Percentiles rank a stretch among this genome's conserved stretches.
These are phyloP conservation scores for Crenichthys baileyi DNA, from an alignment of 2,797 vertebrate genomes.

Conservation along the genomic window DNA sequence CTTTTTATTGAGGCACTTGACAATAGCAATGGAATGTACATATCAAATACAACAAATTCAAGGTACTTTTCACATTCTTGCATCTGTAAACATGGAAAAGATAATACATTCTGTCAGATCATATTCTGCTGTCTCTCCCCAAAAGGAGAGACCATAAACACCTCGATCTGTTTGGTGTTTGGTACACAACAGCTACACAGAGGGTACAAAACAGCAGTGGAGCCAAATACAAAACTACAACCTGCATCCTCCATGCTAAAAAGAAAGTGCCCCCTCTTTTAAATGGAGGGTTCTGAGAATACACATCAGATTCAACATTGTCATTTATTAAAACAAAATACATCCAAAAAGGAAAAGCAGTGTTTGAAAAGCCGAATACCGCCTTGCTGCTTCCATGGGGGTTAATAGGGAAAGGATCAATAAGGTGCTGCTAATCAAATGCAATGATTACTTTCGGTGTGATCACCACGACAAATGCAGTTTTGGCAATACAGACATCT, in stretches of 20 bases:
- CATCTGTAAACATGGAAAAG: slow-evolving; percentile 76
- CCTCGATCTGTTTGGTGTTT: slow-evolving; percentile 37
- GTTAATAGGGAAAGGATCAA: neutral
- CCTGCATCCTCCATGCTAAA: slow-evolving; percentile 6
- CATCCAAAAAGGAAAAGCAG: neutral
- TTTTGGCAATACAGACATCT: neutral
- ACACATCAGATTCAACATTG: neutral
- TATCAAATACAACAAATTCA: slow-evolving; percentile 65
- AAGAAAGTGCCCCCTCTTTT: neutral
- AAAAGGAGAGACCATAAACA: slow-evolving; percentile 43
- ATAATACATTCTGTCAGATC: slow-evolving; percentile 69
- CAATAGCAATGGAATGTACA: slow-evolving; percentile 79
- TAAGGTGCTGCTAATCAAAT: neutral
- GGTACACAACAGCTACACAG: slow-evolving; percentile 51
- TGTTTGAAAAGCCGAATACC: neutral
- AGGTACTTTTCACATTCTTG: slow-evolving; percentile 73
- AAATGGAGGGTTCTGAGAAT: neutral
- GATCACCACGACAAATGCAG: neutral
- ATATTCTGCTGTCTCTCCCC: slow-evolving; percentile 20
- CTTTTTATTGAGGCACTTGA: slow-evolving; percentile 87
- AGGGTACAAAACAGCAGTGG: slow-evolving; percentile 63
- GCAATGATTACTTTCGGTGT: neutral
- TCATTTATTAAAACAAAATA: neutral
- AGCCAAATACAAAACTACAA: slow-evolving; percentile 58
- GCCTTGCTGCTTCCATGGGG: neutral